phyloP scores from a whole-genome alignment of 2,888 invertebrate species.

The Macrophya alboannulata region DNA sequence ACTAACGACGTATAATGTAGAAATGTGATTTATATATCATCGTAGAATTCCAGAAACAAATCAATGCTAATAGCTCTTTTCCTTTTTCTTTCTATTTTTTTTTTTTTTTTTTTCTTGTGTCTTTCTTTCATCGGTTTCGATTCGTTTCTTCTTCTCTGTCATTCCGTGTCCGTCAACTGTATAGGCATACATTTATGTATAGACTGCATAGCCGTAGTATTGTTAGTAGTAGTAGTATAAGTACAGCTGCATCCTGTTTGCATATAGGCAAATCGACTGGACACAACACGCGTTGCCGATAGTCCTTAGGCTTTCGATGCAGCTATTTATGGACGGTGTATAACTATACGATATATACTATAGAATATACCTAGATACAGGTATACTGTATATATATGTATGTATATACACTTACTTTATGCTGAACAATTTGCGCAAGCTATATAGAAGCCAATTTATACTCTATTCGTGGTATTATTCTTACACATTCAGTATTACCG shows the following conservation, averaged over 20 bases:
- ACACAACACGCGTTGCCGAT: not conserved
- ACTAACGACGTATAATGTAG: not conserved
- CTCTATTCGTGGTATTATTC: not conserved
- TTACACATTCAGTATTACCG: not conserved
- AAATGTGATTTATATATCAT: not conserved
- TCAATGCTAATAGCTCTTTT: constrained; percentile 1
- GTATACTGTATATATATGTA: not conserved
- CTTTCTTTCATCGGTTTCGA: not conserved
- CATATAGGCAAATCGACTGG: constrained; percentile 7
- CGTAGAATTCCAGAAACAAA: constrained; percentile 20
- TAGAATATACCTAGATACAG: not conserved
- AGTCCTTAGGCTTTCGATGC: constrained; percentile 11
- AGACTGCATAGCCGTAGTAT: not conserved
- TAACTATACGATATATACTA: not conserved
- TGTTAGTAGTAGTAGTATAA: not conserved
- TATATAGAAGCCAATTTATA: not conserved
- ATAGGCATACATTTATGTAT: not conserved
- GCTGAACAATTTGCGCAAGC: not conserved
- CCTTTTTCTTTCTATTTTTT: not conserved
- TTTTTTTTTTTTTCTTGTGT: not conserved
- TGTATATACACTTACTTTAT: not conserved
- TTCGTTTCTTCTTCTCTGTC: too few relatives aligned
- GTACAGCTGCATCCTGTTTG: constrained; percentile 17
- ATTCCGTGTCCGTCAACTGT: not conserved
- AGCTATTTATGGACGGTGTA: constrained; percentile 5